Evolutionary conservation across 2,797 vertebrate species (phyloP).

Genomic region (Aselliscus stoliczkanus): DNA sequence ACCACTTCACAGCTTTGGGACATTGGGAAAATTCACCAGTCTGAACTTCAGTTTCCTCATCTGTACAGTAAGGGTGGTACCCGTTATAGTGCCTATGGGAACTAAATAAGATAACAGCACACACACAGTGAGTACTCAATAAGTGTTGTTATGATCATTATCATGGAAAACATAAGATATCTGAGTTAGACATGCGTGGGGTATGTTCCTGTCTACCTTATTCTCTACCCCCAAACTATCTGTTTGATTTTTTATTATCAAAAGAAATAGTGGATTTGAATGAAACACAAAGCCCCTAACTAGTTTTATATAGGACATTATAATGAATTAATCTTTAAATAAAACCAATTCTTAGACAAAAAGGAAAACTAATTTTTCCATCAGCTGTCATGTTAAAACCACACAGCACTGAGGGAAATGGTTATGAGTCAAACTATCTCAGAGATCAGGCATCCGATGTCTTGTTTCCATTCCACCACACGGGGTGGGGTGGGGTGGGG

Average conservation of each 20-base stretch:
- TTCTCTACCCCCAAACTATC: not conserved
- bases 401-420: not conserved
- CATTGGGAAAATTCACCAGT: not conserved
- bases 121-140: not conserved
- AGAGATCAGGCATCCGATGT: not conserved
- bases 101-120: not conserved
- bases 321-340: conserved; percentile 29
- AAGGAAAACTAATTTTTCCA: not conserved
- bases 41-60: not conserved
- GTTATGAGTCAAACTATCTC: not conserved
- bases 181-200: not conserved
- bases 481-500: no score
- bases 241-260: not conserved
- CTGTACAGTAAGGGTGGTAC: not conserved
- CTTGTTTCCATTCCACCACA: not conserved
- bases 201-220: not conserved
- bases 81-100: not conserved
- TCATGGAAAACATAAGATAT: not conserved
- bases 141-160: not conserved
- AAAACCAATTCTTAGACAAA: not conserved
- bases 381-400: not conserved
- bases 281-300: not conserved
- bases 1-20: not conserved
- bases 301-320: not conserved
- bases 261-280: not conserved